Evolutionary conservation across 2,113 vertebrate genomes (phyloP).

Genomic region (Sialia sialis): DNA sequence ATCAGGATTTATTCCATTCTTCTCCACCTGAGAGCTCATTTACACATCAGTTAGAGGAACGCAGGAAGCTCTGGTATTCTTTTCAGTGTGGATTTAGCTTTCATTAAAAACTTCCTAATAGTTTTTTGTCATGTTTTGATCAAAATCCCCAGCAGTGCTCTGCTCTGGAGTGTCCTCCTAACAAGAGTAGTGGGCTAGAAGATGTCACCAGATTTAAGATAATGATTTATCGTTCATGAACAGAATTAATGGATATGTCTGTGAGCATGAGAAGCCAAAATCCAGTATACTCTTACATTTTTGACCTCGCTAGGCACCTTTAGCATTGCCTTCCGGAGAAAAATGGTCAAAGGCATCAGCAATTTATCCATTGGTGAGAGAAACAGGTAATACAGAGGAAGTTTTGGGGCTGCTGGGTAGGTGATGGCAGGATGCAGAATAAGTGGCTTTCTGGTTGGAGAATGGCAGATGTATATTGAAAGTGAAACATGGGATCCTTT

Average conservation of each 20-base stretch:
- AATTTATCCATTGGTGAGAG: not conserved
- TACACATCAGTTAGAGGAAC: not conserved
- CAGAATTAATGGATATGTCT: not conserved
- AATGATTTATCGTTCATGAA: not conserved
- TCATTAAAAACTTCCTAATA: not conserved
- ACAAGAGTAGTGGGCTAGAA: not conserved
- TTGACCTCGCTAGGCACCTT: not conserved
- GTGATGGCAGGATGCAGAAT: not conserved
- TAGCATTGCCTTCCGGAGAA: not conserved
- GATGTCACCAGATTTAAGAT: not conserved
- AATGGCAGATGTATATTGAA: not conserved
- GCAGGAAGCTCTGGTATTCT: not conserved
- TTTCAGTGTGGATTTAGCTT: not conserved
- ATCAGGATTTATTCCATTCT: not conserved
- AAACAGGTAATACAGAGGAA: not conserved
- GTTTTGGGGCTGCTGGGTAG: not conserved
- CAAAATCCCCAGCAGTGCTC: not conserved
- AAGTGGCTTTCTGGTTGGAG: not conserved
- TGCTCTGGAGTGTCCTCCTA: not conserved
- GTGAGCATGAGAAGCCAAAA: not conserved
- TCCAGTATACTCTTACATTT: not conserved
- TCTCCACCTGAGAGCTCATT: not conserved
- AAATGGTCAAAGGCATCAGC: not conserved
- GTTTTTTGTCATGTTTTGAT: not conserved
- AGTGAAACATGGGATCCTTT: not conserved